Evolutionary conservation across 1,140 invertebrate genomes (phyloP).

Genomic region (Bradynema listronoti): DNA sequence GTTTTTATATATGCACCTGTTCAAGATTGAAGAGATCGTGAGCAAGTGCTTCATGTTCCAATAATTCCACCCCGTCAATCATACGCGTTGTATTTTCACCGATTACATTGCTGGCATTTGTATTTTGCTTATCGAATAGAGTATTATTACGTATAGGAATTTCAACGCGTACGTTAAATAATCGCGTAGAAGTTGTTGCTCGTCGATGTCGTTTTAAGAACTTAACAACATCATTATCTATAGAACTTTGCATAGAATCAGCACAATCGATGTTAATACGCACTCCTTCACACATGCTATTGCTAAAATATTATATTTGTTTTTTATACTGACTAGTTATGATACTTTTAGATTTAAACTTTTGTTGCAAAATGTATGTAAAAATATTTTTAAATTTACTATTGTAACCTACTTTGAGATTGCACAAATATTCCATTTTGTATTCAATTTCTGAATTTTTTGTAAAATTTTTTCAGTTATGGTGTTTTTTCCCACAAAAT

Average conservation of each 20-base stretch:
- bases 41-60: constrained; percentile 50
- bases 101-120: too few relatives aligned
- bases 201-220: constrained; percentile 17
- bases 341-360: too few relatives aligned
- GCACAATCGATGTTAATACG: constrained; percentile 5
- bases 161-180: constrained; percentile 34
- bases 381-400: not conserved
- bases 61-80: constrained; percentile 37
- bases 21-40: constrained; percentile 50
- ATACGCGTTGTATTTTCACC: not conserved
- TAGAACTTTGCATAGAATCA: not conserved
- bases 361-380: not conserved
- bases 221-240: constrained; percentile 17
- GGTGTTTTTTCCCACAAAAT: constrained; percentile 44
- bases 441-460: constrained; percentile 41
- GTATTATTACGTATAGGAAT: constrained; percentile 30
- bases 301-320: not conserved
- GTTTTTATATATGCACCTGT: constrained; percentile 46
- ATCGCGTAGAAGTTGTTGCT: constrained; percentile 4
- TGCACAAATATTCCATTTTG: constrained; percentile 49
- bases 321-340: too few relatives aligned
- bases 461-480: constrained; percentile 41
- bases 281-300: constrained; percentile 9
- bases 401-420: not conserved
- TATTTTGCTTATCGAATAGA: constrained; percentile 16